Percentiles rank a stretch among this genome's conserved stretches.
These are phyloP conservation scores for Phenganax stokvisi DNA, from an alignment of 92 coral and sea anemone species.

Conservation along the genomic window DNA sequence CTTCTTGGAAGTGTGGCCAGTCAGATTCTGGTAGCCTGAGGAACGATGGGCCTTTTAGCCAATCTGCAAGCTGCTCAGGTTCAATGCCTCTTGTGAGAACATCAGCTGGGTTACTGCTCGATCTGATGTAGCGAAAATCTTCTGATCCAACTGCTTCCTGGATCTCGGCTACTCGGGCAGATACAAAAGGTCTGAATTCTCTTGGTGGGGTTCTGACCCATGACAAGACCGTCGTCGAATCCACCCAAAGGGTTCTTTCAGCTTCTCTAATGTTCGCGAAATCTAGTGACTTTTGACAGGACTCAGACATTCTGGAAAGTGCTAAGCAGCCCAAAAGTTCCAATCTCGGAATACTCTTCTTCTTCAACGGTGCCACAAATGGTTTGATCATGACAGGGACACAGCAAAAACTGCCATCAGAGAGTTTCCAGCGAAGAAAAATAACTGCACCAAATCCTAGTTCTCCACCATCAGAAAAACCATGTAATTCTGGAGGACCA, in stretches of 20 bases:
- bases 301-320: slow-evolving; percentile 47
- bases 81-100: slow-evolving; percentile 47
- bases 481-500: slow-evolving; percentile 56
- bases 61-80: slow-evolving; percentile 13
- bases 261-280: slow-evolving; percentile 43
- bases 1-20: slow-evolving; percentile 42
- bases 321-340: slow-evolving; percentile 58
- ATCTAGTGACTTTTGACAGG: slow-evolving; percentile 45
- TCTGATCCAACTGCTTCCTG: slow-evolving; percentile 41
- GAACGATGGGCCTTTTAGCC: slow-evolving; percentile 39
- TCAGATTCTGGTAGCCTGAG: slow-evolving; percentile 42
- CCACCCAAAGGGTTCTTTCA: slow-evolving; percentile 52
- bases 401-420: slow-evolving; percentile 46
- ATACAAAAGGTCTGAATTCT: slow-evolving; percentile 37
- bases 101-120: slow-evolving; percentile 60
- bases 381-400: slow-evolving; percentile 49
- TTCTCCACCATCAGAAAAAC: slow-evolving; percentile 51
- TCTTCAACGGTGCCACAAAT: slow-evolving; percentile 3
- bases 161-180: slow-evolving; percentile 49
- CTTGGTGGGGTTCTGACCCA: slow-evolving; percentile 50
- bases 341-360: slow-evolving; percentile 39
- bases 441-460: slow-evolving; percentile 55
- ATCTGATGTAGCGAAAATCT: slow-evolving; percentile 47
- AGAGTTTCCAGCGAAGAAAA: slow-evolving; percentile 50
- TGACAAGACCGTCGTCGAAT: slow-evolving; percentile 47